Base-by-base conservation (phyloP, 1,140 invertebrate species). In the Tigriopus japonicus region DNA sequence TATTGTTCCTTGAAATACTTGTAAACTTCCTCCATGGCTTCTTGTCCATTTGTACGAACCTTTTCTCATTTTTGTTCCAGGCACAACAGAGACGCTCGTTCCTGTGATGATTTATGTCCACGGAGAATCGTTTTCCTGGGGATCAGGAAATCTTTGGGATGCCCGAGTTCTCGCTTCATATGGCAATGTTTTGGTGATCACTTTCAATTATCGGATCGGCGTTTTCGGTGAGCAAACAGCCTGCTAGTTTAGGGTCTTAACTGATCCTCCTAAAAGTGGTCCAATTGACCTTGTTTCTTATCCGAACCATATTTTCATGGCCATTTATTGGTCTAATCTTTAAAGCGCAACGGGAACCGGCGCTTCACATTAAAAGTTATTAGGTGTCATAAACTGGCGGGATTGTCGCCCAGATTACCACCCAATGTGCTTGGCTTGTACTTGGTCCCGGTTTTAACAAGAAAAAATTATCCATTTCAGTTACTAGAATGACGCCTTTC, bases 191-290 rank as follows among this genome's bases (percentile, higher is more conserved):
- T 86, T 98, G 65, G 90, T 98, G 62, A 86, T 97, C 70, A 93
- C 91, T 63, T 82, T 98, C 69, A 98, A 98, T 79, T 98, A 95
- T 77, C 80, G 94, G 64, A 81, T 98, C 42, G 94, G 93, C 63
- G 83, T 95, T 68, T 74, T 97, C 66, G 92, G 93, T 96, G 77
- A 85, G 82, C 72, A 62, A 12, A 17, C 45, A 17, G 3, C 10
- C n/a, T 17, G 3, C 6, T 10, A 49, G 2, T 17, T 6, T 49
- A 21, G 10, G 45, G 15, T 12, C 28, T 35, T 35, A 5, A 35
- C 9, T 35, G 3, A 35, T 35, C 28, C 9, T 35, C 9, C 28
- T 35, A 35, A 35, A 35, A 35, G 28, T 35, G 28, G 28, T 35
- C 28, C 28, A 35, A 35, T 35, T 35, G 28, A 35, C 28, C 28